These are phyloP conservation scores for Aphidoletes aphidimyza DNA, from an alignment of 2,888 invertebrate species.

Conservation along the genomic window DNA sequence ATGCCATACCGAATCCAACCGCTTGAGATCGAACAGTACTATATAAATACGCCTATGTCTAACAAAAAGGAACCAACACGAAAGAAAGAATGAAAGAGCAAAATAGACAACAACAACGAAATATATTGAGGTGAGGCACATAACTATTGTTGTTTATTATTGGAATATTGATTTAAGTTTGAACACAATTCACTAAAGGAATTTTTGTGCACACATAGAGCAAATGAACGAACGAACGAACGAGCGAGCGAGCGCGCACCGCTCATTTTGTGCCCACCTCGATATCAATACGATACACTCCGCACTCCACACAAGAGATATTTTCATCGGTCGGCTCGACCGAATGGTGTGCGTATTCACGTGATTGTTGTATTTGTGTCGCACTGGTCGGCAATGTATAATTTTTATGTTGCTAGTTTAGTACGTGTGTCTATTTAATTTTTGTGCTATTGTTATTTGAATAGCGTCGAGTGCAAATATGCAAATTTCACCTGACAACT, in stretches of 20 bases:
- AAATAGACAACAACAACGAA: background rate
- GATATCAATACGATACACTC: background rate
- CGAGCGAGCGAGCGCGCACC: background rate
- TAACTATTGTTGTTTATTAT: constrained; percentile 51
- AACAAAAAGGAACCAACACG: constrained; percentile 28
- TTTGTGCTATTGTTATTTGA: constrained; percentile 42
- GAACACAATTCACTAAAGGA: constrained; percentile 46
- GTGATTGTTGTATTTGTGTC: background rate
- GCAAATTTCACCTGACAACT: constrained; percentile 49
- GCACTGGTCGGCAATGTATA: background rate
- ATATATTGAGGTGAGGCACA: constrained; percentile 51
- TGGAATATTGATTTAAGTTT: constrained; percentile 51
- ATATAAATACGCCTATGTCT: too few relatives aligned
- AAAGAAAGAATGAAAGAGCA: background rate
- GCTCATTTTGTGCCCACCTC: constrained; percentile 13
- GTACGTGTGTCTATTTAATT: constrained; percentile 46
- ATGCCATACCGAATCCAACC: too few relatives aligned
- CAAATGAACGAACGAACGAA: background rate
- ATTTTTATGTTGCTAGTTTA: background rate
- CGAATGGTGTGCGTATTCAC: too few relatives aligned
- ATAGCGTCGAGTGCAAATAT: constrained; percentile 49
- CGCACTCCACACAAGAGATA: too few relatives aligned
- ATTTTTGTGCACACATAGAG: constrained; percentile 42
- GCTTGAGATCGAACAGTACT: too few relatives aligned
- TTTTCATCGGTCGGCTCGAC: too few relatives aligned